Evolutionary conservation across 1,140 invertebrate genomes (phyloP).

Genomic region (Lerema accius): DNA sequence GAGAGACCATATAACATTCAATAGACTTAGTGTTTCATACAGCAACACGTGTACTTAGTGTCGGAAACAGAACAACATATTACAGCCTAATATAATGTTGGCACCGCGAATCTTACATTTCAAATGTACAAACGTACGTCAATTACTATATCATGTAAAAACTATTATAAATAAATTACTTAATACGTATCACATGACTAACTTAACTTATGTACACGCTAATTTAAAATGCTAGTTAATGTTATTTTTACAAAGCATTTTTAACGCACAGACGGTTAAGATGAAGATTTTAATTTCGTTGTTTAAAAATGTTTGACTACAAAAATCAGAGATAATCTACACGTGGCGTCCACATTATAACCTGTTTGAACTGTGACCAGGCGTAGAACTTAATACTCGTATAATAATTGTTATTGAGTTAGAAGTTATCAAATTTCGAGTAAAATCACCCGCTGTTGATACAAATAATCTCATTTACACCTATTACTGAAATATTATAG

Average conservation of each 20-base stretch:
- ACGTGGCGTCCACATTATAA: not conserved
- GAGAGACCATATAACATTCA: not conserved
- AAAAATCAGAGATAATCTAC: not conserved
- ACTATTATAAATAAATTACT: conserved; percentile 70
- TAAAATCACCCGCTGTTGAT: no score
- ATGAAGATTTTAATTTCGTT: not conserved
- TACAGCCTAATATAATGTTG: conserved; percentile 41
- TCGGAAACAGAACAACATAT: not conserved
- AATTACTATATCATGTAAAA: conserved; percentile 51
- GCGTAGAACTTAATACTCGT: no score
- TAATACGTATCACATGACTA: conserved; percentile 62
- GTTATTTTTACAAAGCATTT: conserved; percentile 50
- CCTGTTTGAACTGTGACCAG: not conserved
- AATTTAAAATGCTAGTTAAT: conserved; percentile 45
- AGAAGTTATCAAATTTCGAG: no score
- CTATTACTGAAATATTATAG: no score
- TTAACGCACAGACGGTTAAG: conserved; percentile 14
- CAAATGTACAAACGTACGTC: conserved; percentile 54
- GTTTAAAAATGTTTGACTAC: not conserved
- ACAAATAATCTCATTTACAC: no score
- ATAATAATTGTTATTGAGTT: no score
- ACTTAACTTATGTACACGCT: conserved; percentile 60
- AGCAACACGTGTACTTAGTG: not conserved
- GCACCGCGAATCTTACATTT: conserved; percentile 51
- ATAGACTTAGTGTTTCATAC: not conserved